These are phyloP conservation scores for Calidris pygmaea DNA, from an alignment of 2,113 vertebrate genomes.

Conservation along the genomic window DNA sequence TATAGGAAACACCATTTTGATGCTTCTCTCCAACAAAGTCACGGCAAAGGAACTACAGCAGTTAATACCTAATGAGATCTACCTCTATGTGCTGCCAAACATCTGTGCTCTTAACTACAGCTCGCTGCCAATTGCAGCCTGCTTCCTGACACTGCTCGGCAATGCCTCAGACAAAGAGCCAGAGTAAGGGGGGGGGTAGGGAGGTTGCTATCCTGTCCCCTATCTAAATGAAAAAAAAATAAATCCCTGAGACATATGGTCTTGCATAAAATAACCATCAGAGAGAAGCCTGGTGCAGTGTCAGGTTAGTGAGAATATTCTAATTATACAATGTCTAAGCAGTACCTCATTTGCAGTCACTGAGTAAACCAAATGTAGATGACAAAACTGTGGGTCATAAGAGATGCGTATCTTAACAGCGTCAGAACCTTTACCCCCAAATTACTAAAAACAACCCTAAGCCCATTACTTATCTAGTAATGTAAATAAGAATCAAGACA, in stretches of 20 bases:
- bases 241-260: constrained; percentile 38
- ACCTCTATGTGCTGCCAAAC: constrained; percentile 56
- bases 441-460: constrained; percentile 32
- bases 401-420: neutral
- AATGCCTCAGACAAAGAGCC: neutral
- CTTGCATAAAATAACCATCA: constrained; percentile 53
- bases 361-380: constrained; percentile 18
- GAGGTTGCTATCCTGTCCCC: neutral
- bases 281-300: neutral
- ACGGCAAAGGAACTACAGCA: neutral
- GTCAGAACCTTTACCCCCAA: neutral
- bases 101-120: constrained; percentile 30
- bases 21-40: neutral
- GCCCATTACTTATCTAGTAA: neutral
- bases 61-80: neutral
- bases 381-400: constrained; percentile 1
- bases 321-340: constrained; percentile 2
- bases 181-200: neutral
- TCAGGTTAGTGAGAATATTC: constrained; percentile 23
- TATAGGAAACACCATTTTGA: neutral
- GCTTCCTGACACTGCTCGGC: neutral
- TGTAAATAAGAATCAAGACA: neutral
- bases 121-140: neutral
- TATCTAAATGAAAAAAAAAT: neutral
- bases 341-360: constrained; percentile 9